Evolutionary conservation across 1,140 invertebrate species (phyloP), one percentile per base, ranked within the genome.

Genomic region (Aphis gossypii): DNA sequence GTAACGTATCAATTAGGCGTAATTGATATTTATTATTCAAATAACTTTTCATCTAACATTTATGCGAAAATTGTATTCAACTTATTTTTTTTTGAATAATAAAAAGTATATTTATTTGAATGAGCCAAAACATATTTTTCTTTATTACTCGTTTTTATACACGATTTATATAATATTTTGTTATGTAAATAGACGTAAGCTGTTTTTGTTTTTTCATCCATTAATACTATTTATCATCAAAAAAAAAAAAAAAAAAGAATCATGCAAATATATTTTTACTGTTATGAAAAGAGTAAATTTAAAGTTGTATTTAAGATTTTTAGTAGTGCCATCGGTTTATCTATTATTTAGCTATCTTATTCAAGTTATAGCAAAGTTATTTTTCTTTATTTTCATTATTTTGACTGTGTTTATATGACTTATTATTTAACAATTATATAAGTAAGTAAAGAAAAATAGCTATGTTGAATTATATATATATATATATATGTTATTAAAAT

Each of bases 31-130:
- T 48, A 87, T 87, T 20, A 46, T n/a, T 6, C 30, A 21, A 30
- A 87, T 48, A 87, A 87, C 44, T 51, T 87, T 21, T 35, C 41
- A 41, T 87, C 30, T 48, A 87, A 87, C 38, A 87, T 87, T 48
- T 51, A 51, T 46, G 44, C 46, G 18, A 44, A 86, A 44, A 46
- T 46, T 86, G 38, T 46, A 46, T 46, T 86, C 25, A 46, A 25
- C 46, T 87, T 87, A n/a, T 48, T 48, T 87, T 35, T n/a, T 30
- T 8, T 30, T 20, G 86, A 48, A 41, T 48, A 48, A 87, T 41
- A n/a, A 48, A 87, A 87, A 30, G 25, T 30, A 46, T 51, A 48
- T 48, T n/a, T 87, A 87, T n/a, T 87, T 30, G 41, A 46, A 48
- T 18, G 44, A 44, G 2, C 6, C 14, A 46, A 35, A 48, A n/a